Evolutionary conservation across 2,113 vertebrate species (phyloP), one percentile per base, ranked within the genome.

Genomic region (Silurus meridionalis): DNA sequence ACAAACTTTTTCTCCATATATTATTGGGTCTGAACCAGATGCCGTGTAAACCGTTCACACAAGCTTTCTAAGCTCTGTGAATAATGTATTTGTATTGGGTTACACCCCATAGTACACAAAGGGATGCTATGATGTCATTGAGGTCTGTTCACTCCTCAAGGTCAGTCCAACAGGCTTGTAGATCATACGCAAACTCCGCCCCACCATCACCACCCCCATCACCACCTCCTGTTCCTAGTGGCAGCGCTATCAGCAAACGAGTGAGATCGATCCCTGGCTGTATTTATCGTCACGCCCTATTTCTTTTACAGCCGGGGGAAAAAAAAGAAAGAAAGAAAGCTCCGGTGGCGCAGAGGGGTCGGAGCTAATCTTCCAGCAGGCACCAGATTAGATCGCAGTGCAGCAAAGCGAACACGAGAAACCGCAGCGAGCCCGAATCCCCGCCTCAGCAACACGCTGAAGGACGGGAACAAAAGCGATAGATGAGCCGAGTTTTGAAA

Each of bases 381-480:
- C 90, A 88, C 91, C 79, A 90, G 94, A 95, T 95, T 94, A 94
- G 92, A 94, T 94, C 92, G 92, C 88, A 87, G 90, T 91, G 92
- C 91, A 93, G 91, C 91, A 94, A 94, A 94, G 93, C 90, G 90
- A 94, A 86, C 88, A 61, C 55, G 82, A 89, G 82, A 91, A 89
- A 88, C 85, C 90, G 90, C 85, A 87, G 87, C 89, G 83, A 63
- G 58, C 61, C 37, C 28, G 88, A 91, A 92, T 92, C 86, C 77
- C 63, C 85, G 90, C 64, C 78, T 77, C 67, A 23, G 17, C 23
- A 48, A 7, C 46, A 50, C 17, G 7, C 57, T 81, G 63, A 63
- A 48, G 52, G 50, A 80, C n/a, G 28, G 19, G 85, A 48, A 55
- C 63, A 78, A 58, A 37, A 52, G 75, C 58, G 60, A 50, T 25